These are phyloP conservation scores for Aproaerema taeniolella DNA, from an alignment of 2,888 invertebrate species.

Conservation along the genomic window DNA sequence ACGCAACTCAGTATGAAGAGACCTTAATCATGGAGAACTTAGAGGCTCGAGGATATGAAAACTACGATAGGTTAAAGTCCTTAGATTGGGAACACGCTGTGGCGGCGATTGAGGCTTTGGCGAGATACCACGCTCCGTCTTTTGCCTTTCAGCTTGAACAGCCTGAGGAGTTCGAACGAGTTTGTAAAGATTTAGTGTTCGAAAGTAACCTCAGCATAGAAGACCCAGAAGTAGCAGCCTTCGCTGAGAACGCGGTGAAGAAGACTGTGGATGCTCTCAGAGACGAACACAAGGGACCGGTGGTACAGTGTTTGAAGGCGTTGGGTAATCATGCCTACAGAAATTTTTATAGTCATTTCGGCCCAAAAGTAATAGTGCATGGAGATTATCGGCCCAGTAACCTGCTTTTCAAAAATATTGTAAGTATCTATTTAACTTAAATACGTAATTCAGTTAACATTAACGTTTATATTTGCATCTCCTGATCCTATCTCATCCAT, in stretches of 20 bases:
- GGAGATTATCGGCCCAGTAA: slow-evolving; percentile 42
- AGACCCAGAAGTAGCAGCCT: slow-evolving; percentile 16
- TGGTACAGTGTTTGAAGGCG: slow-evolving; percentile 22
- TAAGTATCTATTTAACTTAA: too few species aligned
- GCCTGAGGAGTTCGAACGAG: slow-evolving; percentile 30
- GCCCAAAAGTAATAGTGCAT: slow-evolving; percentile 30
- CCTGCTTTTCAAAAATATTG: slow-evolving; percentile 27
- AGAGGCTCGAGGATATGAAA: slow-evolving; percentile 30
- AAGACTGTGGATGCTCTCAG: slow-evolving; percentile 15
- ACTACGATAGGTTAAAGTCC: slow-evolving; percentile 29
- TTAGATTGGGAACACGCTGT: slow-evolving; percentile 41
- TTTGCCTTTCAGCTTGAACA: slow-evolving; percentile 43
- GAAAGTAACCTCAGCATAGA: too few species aligned
- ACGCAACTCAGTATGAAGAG: slow-evolving; percentile 29
- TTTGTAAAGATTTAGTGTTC: slow-evolving; percentile 20
- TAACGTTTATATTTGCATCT: too few species aligned
- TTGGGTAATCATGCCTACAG: too few species aligned
- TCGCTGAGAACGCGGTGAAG: not conserved
- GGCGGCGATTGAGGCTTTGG: slow-evolving; percentile 33
- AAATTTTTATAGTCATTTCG: too few species aligned
- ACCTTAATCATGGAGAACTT: slow-evolving; percentile 45
- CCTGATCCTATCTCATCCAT: too few species aligned
- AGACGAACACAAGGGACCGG: slow-evolving; percentile 2
- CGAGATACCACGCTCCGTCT: slow-evolving; percentile 51
- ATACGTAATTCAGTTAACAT: too few species aligned